A percentile compares a stretch with the other conserved stretches of the same genome.
phyloP scores from a whole-genome alignment of 2,888 invertebrate species.

The Chymomyza fuscimana region DNA sequence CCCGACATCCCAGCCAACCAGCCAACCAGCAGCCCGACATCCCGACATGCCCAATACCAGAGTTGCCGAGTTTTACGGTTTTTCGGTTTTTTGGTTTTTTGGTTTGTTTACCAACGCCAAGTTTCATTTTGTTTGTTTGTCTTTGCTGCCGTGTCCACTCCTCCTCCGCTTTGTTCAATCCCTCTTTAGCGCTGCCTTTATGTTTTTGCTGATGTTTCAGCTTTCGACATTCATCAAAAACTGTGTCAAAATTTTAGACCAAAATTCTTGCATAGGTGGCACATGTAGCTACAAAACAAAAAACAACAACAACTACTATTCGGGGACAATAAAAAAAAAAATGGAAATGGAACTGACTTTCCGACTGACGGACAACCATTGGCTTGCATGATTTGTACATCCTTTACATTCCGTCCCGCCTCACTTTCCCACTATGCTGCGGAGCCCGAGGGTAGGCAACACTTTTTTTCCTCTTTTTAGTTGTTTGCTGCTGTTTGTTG shows the following conservation, averaged over 20 bases:
- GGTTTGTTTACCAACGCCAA: slow-evolving; percentile 17
- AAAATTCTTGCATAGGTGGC: slow-evolving; percentile 8
- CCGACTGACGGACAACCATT: neutral
- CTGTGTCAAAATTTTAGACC: slow-evolving; percentile 60
- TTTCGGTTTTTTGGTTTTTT: slow-evolving; percentile 9
- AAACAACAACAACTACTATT: neutral
- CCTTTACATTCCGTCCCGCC: neutral
- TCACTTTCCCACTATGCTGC: neutral
- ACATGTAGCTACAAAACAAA: slow-evolving; percentile 20
- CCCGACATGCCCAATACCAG: neutral
- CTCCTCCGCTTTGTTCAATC: slow-evolving; percentile 12
- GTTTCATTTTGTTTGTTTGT: slow-evolving; percentile 40
- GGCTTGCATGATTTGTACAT: neutral
- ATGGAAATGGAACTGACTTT: slow-evolving; percentile 6
- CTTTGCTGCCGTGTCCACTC: slow-evolving; percentile 32
- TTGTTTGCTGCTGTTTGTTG: neutral
- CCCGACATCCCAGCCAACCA: neutral
- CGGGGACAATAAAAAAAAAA: neutral
- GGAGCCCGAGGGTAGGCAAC: slow-evolving; percentile 15
- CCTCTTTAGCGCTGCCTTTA: neutral
- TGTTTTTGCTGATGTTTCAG: slow-evolving; percentile 41
- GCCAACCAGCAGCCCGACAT: neutral
- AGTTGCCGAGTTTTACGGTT: neutral
- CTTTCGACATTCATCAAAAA: slow-evolving; percentile 67
- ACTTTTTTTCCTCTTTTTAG: slow-evolving; percentile 14